These are phyloP conservation scores for Aporophyla lueneburgensis DNA, from an alignment of 2,888 invertebrate genomes.

Conservation along the genomic window DNA sequence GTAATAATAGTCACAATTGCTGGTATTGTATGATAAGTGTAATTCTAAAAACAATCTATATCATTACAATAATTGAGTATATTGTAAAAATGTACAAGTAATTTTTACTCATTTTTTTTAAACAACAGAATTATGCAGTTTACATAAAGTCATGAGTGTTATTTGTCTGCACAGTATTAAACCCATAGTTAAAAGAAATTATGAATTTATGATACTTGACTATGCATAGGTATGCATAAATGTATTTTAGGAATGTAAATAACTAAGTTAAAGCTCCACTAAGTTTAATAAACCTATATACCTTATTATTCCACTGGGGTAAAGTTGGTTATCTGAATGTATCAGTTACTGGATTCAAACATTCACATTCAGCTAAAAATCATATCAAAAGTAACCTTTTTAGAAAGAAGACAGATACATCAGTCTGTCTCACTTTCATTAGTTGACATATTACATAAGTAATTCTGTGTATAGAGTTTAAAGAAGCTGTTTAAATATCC, in stretches of 20 bases:
- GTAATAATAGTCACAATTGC: conserved; percentile 19
- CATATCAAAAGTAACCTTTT: neutral
- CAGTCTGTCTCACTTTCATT: neutral
- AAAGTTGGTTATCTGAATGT: neutral
- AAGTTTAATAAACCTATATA: neutral
- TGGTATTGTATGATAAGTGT: neutral
- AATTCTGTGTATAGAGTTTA: neutral
- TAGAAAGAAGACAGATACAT: neutral
- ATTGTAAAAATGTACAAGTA: neutral
- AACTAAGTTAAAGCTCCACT: neutral
- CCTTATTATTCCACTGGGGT: neutral
- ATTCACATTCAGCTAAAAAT: neutral
- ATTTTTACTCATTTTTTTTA: neutral
- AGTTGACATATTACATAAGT: neutral
- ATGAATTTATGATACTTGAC: no score
- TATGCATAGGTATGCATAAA: neutral
- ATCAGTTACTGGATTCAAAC: neutral
- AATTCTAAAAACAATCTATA: neutral
- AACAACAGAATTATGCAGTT: neutral
- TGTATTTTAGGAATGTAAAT: neutral
- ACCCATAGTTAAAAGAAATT: neutral
- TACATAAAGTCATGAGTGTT: neutral
- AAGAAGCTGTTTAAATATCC: neutral
- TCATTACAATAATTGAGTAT: neutral
- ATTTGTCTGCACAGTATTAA: neutral